Percentiles rank a stretch among this genome's conserved stretches.
These are phyloP conservation scores for Mercenaria mercenaria DNA, from an alignment of 1,140 invertebrate genomes.

Conservation along the genomic window DNA sequence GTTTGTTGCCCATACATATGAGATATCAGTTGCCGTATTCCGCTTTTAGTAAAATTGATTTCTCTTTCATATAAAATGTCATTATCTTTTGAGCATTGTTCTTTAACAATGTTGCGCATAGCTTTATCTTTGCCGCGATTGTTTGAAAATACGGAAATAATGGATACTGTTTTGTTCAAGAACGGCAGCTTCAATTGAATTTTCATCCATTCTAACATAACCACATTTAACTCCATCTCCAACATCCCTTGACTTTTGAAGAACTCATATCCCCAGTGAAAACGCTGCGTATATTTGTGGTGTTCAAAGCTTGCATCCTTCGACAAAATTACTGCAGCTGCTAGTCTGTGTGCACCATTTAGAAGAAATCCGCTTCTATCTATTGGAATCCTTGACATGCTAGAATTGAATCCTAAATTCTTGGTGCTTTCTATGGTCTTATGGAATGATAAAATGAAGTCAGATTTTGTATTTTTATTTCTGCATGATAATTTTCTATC, in stretches of 20 bases:
- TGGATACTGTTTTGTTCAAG: too few species aligned
- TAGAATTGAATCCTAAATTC: not conserved
- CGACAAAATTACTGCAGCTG: not conserved
- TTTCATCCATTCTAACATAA: too few species aligned
- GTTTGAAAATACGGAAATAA: too few species aligned
- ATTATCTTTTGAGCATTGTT: too few species aligned
- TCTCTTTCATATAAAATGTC: too few species aligned
- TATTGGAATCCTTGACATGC: not conserved
- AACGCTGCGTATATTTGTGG: not conserved
- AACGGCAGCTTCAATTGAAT: too few species aligned
- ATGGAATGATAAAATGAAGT: not conserved
- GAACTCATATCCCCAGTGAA: not conserved
- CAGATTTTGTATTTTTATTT: not conserved
- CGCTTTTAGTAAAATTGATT: not conserved
- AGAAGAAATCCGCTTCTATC: not conserved
- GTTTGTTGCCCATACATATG: not conserved
- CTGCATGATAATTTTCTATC: not conserved
- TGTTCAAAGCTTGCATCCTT: not conserved
- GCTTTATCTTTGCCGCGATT: too few species aligned
- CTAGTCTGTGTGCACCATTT: not conserved
- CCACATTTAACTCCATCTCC: not conserved
- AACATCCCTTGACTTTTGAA: not conserved
- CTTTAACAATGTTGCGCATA: too few species aligned
- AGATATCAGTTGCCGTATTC: not conserved
- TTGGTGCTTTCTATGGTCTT: not conserved